A percentile compares a stretch with the other conserved stretches of the same genome.
These are phyloP conservation scores for Pantherophis vulpinus DNA, from an alignment of 2,797 vertebrate species.

Conservation along the genomic window DNA sequence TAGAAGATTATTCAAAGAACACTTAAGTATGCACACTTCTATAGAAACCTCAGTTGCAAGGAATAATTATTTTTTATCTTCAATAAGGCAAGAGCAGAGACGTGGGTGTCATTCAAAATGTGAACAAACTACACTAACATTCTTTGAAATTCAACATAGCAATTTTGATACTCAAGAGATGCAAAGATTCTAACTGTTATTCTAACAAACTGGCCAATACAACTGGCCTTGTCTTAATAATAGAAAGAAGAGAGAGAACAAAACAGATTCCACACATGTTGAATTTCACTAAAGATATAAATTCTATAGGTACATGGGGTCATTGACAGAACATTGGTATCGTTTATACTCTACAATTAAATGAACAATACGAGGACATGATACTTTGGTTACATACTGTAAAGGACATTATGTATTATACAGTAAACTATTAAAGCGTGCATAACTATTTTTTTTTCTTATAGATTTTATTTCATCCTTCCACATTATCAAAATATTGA, in stretches of 20 bases:
- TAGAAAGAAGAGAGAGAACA: background rate
- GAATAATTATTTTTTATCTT: background rate
- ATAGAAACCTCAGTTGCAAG: background rate
- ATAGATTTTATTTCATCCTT: background rate
- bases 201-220: background rate
- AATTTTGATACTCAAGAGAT: background rate
- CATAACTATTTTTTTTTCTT: background rate
- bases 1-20: background rate
- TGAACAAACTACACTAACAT: background rate
- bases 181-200: background rate
- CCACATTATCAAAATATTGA: background rate
- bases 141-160: background rate
- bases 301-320: background rate
- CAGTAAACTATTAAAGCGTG: background rate
- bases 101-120: background rate
- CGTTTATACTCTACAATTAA: background rate
- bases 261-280: background rate
- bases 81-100: background rate
- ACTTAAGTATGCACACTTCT: background rate
- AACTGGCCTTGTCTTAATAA: background rate
- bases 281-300: background rate
- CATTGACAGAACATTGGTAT: background rate
- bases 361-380: background rate
- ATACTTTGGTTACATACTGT: background rate
- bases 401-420: background rate